Conservation (phyloP, 2,113 vertebrate species). For the Hippocampus guttulatus region DNA sequence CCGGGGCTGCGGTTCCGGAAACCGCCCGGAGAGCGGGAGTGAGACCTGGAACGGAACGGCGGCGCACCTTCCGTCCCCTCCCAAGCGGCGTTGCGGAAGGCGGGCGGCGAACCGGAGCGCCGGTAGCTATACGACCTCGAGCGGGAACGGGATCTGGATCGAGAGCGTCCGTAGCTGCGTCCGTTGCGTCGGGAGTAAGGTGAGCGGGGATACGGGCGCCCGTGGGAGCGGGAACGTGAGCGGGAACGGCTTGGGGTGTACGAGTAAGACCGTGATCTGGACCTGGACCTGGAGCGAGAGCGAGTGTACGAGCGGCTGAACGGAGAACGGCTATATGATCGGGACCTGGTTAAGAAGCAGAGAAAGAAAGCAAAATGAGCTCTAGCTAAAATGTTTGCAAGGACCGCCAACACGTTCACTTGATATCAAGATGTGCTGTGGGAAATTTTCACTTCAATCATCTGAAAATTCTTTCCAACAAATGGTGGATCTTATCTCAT, state of each 20-base stretch:
- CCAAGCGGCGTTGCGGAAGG: constrained; percentile 65
- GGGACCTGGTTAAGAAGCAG: constrained; percentile 75
- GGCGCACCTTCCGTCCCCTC: constrained; percentile 42
- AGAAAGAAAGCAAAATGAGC: neutral
- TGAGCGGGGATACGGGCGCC: constrained; percentile 85
- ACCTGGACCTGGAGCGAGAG: constrained; percentile 85
- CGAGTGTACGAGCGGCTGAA: constrained; percentile 87
- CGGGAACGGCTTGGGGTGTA: constrained; percentile 64
- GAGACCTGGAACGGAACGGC: constrained; percentile 76
- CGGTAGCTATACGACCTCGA: constrained; percentile 86
- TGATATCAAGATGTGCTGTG: neutral
- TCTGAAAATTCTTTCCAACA: neutral
- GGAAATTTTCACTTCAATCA: neutral
- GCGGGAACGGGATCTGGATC: constrained; percentile 59
- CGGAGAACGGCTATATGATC: constrained; percentile 90
- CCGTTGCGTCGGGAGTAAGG: constrained; percentile 81
- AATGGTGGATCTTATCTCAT: no score
- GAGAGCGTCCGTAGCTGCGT: constrained; percentile 64
- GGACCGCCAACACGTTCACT: neutral
- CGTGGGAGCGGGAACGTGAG: constrained; percentile 83
- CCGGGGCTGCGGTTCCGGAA: constrained; percentile 82
- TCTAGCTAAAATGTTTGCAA: neutral
- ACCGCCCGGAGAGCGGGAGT: constrained; percentile 75
- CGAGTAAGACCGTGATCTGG: constrained; percentile 81
- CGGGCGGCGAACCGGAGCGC: constrained; percentile 84